Evolutionary conservation across 2,888 invertebrate species (phyloP).

Genomic region (Chymomyza fuscimana): DNA sequence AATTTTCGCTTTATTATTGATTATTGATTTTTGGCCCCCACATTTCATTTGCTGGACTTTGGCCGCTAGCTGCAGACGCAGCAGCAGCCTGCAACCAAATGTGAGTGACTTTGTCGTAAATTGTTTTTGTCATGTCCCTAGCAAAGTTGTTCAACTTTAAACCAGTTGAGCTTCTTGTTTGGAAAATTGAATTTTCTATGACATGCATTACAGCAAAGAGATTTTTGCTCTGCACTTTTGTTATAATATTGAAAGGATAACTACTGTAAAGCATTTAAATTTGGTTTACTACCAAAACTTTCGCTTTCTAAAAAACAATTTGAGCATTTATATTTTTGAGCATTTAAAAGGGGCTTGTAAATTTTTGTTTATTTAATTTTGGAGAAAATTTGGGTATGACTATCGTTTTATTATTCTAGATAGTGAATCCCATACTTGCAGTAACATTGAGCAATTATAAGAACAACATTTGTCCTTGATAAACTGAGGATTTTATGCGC

Average conservation of each 20-base stretch:
- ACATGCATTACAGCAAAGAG: not conserved
- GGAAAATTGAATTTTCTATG: not conserved
- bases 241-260: not conserved
- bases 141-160: not conserved
- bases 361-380: no score
- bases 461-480: no score
- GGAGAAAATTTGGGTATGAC: no score
- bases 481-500: no score
- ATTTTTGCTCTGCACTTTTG: not conserved
- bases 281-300: not conserved
- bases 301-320: not conserved
- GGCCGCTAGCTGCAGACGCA: not conserved
- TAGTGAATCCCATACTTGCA: no score
- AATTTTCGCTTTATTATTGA: constrained; percentile 30
- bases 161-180: not conserved
- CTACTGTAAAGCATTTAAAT: not conserved
- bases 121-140: not conserved
- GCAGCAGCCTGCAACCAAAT: not conserved
- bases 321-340: no score
- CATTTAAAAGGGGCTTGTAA: no score
- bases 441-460: no score
- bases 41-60: constrained; percentile 1
- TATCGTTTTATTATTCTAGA: no score
- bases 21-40: constrained; percentile 61
- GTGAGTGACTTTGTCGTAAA: not conserved